Conservation (phyloP, 1,140 invertebrate species). For the Heliothis subflexa region DNA sequence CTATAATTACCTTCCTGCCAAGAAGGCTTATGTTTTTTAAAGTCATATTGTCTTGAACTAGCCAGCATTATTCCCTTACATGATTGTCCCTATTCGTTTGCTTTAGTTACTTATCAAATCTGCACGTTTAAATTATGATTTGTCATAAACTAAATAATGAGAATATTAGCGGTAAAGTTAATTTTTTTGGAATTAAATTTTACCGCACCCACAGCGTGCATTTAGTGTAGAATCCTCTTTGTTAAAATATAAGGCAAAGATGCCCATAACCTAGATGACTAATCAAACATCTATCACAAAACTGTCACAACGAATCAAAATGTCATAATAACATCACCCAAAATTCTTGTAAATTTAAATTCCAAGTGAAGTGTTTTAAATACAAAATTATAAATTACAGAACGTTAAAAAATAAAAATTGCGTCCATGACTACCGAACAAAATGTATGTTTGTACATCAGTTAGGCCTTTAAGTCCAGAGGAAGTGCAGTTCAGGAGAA, state of each 20-base stretch:
- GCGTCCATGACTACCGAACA: neutral
- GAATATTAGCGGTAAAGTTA: no score
- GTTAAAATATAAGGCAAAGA: neutral
- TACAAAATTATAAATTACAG: neutral
- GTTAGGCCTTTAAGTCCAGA: constrained; percentile 55
- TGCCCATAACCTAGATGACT: neutral
- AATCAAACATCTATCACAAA: neutral
- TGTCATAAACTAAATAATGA: no score
- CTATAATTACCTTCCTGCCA: no score
- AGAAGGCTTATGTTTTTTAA: no score
- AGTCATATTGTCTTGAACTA: no score
- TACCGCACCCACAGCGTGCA: neutral
- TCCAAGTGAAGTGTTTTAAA: neutral
- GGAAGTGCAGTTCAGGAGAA: constrained; percentile 55
- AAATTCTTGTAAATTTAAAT: neutral
- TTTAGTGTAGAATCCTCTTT: neutral
- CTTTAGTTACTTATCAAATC: no score
- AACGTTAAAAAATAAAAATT: neutral
- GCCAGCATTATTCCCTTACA: no score
- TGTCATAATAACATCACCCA: neutral
- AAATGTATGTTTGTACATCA: constrained; percentile 57
- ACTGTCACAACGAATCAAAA: neutral
- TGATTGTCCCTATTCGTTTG: no score
- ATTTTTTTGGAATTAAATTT: no score
- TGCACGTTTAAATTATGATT: no score